These are phyloP conservation scores for Potamilus streckersoni DNA, from an alignment of 1,140 invertebrate species.

Conservation along the genomic window DNA sequence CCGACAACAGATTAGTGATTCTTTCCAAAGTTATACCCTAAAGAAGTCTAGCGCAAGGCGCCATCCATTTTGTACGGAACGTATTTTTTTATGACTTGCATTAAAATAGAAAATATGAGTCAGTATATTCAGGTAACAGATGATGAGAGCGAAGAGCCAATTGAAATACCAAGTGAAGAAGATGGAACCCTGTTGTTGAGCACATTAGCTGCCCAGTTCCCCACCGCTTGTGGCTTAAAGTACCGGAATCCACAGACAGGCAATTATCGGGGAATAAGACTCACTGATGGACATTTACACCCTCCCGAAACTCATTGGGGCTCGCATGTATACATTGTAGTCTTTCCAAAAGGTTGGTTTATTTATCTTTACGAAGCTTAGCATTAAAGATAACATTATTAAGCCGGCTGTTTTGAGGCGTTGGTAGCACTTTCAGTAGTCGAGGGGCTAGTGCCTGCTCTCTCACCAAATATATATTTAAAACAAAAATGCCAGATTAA, in stretches of 20 bases:
- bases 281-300: conserved; percentile 88
- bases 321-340: conserved; percentile 88
- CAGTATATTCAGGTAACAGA: conserved; percentile 74
- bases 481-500: no score
- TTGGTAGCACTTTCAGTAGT: no score
- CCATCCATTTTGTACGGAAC: no score
- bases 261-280: conserved; percentile 85
- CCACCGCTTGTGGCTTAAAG: conserved; percentile 93
- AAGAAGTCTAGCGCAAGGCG: no score
- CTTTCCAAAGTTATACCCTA: no score
- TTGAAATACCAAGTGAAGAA: conserved; percentile 91
- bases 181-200: conserved; percentile 88
- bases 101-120: conserved; percentile 37
- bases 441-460: no score
- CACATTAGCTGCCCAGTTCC: conserved; percentile 91
- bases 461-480: no score
- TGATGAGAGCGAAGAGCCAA: conserved; percentile 90
- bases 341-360: conserved; percentile 90
- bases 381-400: no score
- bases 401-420: no score
- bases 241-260: conserved; percentile 89
- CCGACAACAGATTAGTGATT: no score
- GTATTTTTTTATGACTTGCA: no score
- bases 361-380: neutral
- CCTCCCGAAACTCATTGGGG: conserved; percentile 89